phyloP scores from a whole-genome alignment of 2,113 vertebrate species.

The Machaerirhynchus nigripectus region DNA sequence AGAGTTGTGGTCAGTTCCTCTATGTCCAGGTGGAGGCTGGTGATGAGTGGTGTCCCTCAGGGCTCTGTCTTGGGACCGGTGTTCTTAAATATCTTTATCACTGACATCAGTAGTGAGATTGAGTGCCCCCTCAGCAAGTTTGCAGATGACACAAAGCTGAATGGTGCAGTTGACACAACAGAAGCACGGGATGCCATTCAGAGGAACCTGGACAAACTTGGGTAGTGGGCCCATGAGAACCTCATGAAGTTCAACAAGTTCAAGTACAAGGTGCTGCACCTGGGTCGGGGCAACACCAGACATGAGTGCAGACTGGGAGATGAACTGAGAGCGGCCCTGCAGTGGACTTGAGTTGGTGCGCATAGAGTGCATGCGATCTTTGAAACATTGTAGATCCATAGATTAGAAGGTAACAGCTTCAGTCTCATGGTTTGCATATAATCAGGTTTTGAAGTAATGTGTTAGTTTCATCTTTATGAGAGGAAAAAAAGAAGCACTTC shows the following conservation, averaged over 20 bases:
- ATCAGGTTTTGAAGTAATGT: neutral
- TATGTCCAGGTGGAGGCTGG: neutral
- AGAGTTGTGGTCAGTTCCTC: neutral
- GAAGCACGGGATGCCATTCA: neutral
- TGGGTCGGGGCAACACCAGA: neutral
- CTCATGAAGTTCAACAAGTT: neutral
- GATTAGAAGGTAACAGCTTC: neutral
- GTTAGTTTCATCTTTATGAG: neutral
- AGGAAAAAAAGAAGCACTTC: neutral
- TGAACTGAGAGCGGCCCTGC: neutral
- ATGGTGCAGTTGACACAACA: neutral
- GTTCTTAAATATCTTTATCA: neutral
- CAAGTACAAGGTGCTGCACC: neutral
- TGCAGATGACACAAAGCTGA: neutral
- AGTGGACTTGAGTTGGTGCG: neutral
- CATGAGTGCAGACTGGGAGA: neutral
- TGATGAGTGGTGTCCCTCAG: neutral
- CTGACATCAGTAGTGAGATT: neutral
- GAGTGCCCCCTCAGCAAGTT: neutral
- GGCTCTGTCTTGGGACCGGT: neutral
- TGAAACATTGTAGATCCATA: neutral
- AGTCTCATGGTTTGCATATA: neutral
- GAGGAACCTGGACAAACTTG: neutral
- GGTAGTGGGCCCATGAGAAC: neutral
- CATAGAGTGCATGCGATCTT: neutral